These are phyloP conservation scores for Piezodorus guildinii DNA, from an alignment of 1,140 invertebrate species.

Conservation along the genomic window DNA sequence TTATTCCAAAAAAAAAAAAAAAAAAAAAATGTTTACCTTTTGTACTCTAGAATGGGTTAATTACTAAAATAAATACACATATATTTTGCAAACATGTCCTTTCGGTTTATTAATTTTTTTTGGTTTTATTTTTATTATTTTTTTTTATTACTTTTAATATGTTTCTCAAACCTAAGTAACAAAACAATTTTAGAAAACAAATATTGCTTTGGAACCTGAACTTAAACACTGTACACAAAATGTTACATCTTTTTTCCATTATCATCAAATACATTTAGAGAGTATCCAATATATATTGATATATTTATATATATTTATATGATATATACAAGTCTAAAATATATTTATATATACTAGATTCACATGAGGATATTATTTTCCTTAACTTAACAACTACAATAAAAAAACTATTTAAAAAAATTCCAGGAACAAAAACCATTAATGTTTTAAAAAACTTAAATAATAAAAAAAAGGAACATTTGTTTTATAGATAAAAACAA, in stretches of 20 bases:
- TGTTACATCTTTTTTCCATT: constrained; percentile 1
- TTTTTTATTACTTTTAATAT: background rate
- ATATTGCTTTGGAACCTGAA: constrained; percentile 13
- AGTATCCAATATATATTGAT: constrained; percentile 16
- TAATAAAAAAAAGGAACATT: constrained; percentile 12
- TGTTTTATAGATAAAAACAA: constrained; percentile 16
- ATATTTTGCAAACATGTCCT: constrained; percentile 4
- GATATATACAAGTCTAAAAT: constrained; percentile 15
- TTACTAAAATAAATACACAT: background rate
- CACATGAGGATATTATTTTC: background rate
- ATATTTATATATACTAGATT: background rate
- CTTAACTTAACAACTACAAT: constrained; percentile 13
- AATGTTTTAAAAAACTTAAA: constrained; percentile 11
- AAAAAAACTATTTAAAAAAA: constrained; percentile 14
- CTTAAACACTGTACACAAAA: constrained; percentile 12
- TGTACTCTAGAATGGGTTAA: too few species aligned
- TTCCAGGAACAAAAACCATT: constrained; percentile 15
- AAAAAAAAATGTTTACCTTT: too few species aligned
- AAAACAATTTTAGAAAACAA: background rate
- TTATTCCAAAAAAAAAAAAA: too few species aligned
- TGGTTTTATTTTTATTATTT: background rate
- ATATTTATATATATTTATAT: constrained; percentile 16
- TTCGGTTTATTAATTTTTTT: constrained; percentile 9
- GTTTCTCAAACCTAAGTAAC: background rate
- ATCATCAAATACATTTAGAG: constrained; percentile 7